A percentile compares a stretch with the other conserved stretches of the same genome.
These are phyloP conservation scores for Meandrusa payeni DNA, from an alignment of 2,888 invertebrate species.

Conservation along the genomic window DNA sequence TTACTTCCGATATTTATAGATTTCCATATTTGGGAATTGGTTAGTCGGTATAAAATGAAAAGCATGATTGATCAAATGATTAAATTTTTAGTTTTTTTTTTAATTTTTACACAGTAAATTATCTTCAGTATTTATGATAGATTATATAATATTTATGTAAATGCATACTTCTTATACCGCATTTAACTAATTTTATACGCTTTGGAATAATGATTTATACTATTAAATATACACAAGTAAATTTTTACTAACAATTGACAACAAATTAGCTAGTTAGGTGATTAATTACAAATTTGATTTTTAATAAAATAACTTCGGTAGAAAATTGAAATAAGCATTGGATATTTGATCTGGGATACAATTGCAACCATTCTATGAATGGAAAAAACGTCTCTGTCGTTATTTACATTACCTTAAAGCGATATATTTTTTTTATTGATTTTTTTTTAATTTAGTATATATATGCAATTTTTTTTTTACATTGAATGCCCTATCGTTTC, in stretches of 20 bases:
- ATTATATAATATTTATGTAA: slow-evolving; percentile 21
- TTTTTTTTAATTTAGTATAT: slow-evolving; percentile 32
- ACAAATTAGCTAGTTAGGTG: slow-evolving; percentile 39
- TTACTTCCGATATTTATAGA: too few species aligned
- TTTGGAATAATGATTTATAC: slow-evolving; percentile 20
- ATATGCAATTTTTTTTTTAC: slow-evolving; percentile 22
- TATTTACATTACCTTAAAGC: slow-evolving; percentile 48
- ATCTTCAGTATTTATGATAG: too few species aligned
- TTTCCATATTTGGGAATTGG: too few species aligned
- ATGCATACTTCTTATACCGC: background rate
- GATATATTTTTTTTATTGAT: slow-evolving; percentile 53
- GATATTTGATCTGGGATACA: slow-evolving; percentile 1
- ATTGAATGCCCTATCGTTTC: slow-evolving; percentile 28
- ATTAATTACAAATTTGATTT: slow-evolving; percentile 28
- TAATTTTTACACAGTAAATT: too few species aligned
- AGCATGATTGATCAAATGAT: too few species aligned
- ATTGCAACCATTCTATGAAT: slow-evolving; percentile 11
- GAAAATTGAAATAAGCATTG: slow-evolving; percentile 5
- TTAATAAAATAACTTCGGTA: background rate
- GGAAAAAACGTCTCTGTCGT: slow-evolving; percentile 12
- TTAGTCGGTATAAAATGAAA: too few species aligned
- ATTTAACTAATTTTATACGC: slow-evolving; percentile 2
- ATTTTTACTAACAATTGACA: slow-evolving; percentile 57
- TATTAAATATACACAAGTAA: slow-evolving; percentile 32
- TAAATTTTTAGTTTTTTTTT: too few species aligned